These are phyloP conservation scores for Craterocephalus amniculus DNA, from an alignment of 2,797 vertebrate genomes.

Conservation along the genomic window DNA sequence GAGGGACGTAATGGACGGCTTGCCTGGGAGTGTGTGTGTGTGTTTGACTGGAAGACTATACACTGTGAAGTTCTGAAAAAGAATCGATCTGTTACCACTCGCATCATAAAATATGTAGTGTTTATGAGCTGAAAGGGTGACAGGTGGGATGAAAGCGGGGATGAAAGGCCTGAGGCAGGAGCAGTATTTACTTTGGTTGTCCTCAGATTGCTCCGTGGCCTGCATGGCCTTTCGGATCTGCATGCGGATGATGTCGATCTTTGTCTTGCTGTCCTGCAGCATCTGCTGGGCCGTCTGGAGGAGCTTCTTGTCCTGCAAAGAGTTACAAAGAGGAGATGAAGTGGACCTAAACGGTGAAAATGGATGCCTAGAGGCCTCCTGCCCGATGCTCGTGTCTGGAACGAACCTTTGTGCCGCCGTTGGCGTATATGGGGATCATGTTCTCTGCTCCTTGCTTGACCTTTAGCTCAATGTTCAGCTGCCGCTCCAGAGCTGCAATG, in stretches of 20 bases:
- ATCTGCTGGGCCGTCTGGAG: slow-evolving; percentile 90
- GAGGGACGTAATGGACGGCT: slow-evolving; percentile 64
- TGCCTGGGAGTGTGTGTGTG: slow-evolving; percentile 25
- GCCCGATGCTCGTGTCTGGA: too few relatives aligned
- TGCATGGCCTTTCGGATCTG: slow-evolving; percentile 88
- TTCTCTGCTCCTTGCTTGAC: slow-evolving; percentile 94
- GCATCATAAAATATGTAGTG: slow-evolving; percentile 74
- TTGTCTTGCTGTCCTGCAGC: slow-evolving; percentile 94
- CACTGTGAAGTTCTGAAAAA: slow-evolving; percentile 63
- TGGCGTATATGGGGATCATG: slow-evolving; percentile 94
- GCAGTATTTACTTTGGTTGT: slow-evolving; percentile 70
- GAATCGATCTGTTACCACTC: slow-evolving; percentile 66
- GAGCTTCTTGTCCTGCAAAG: slow-evolving; percentile 18
- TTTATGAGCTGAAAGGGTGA: slow-evolving; percentile 49
- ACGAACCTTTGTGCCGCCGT: slow-evolving; percentile 85
- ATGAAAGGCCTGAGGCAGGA: slow-evolving; percentile 29
- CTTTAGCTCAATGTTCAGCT: slow-evolving; percentile 93
- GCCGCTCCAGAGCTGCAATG: slow-evolving; percentile 88
- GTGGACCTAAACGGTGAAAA: not conserved
- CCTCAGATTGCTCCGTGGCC: slow-evolving; percentile 84
- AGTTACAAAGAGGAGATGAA: not conserved
- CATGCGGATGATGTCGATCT: slow-evolving; percentile 94
- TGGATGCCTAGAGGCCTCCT: too few relatives aligned
- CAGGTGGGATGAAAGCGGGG: slow-evolving; percentile 65
- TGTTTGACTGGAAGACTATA: slow-evolving; percentile 37